These are phyloP conservation scores for Pseudoips prasinana DNA, from an alignment of 2,888 invertebrate species.

Conservation along the genomic window DNA sequence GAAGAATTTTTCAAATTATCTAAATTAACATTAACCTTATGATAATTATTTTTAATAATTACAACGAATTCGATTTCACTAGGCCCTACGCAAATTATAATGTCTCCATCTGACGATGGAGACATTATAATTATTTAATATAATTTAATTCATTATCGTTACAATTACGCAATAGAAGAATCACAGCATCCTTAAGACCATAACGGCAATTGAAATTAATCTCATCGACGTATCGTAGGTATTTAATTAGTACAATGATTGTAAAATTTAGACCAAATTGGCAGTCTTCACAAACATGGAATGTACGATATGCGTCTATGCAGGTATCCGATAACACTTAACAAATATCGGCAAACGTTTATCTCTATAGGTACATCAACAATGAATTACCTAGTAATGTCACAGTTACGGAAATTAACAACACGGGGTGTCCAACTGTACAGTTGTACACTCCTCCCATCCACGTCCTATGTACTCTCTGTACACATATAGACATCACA, in stretches of 20 bases:
- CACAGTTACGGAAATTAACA: constrained; percentile 62
- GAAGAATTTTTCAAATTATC: constrained; percentile 72
- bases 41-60: constrained; percentile 61
- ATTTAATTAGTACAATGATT: constrained; percentile 73
- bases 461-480: constrained; percentile 20
- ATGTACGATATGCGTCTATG: constrained; percentile 82
- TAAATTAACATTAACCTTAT: constrained; percentile 70
- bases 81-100: constrained; percentile 78
- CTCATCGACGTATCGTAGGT: constrained; percentile 77
- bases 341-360: constrained; percentile 71
- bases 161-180: constrained; percentile 81
- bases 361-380: constrained; percentile 78
- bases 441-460: too few species aligned
- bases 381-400: constrained; percentile 69
- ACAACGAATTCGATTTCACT: constrained; percentile 78
- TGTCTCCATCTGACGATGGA: constrained; percentile 75
- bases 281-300: constrained; percentile 82
- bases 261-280: constrained; percentile 82
- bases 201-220: constrained; percentile 78
- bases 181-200: constrained; percentile 81
- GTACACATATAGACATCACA: constrained; percentile 32
- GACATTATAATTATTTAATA: constrained; percentile 64
- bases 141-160: constrained; percentile 64
- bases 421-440: constrained; percentile 42
- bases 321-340: constrained; percentile 80